A percentile compares a stretch with the other conserved stretches of the same genome.
Conservation (phyloP, 2,888 invertebrate species). For the Thera britannica region DNA sequence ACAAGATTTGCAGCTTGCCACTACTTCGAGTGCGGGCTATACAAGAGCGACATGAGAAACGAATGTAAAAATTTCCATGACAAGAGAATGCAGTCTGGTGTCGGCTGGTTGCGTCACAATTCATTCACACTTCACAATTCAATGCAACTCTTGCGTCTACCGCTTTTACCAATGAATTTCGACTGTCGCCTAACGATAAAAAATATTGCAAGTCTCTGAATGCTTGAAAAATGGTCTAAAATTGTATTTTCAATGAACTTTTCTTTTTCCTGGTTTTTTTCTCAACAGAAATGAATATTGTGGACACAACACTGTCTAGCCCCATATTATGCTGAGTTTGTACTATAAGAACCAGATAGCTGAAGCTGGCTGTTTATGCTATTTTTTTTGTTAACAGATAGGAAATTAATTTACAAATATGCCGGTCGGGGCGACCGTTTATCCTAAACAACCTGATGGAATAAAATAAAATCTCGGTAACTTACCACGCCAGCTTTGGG, state of each 20-base stretch:
- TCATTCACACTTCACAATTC: slow-evolving; percentile 46
- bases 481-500: not conserved
- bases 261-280: not conserved
- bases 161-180: slow-evolving; percentile 60
- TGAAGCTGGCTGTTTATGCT: no score
- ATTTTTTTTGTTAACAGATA: no score
- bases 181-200: slow-evolving; percentile 37
- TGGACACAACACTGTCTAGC: no score
- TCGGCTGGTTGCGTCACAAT: slow-evolving; percentile 53
- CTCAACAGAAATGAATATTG: no score
- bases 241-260: not conserved
- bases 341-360: no score
- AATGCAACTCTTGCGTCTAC: slow-evolving; percentile 52
- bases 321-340: no score
- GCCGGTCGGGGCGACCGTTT: no score
- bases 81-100: slow-evolving; percentile 51
- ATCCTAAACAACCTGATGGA: no score
- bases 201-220: not conserved
- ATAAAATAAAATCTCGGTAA: not conserved
- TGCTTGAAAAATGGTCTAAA: not conserved
- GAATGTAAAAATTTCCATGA: slow-evolving; percentile 58
- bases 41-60: slow-evolving; percentile 41
- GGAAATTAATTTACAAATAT: no score
- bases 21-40: slow-evolving; percentile 23
- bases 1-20: slow-evolving; percentile 4